Percentiles rank a stretch among this genome's conserved stretches.
phyloP scores from a whole-genome alignment of 2,113 vertebrate genomes.

The Leptobrachium ailaonicum region DNA sequence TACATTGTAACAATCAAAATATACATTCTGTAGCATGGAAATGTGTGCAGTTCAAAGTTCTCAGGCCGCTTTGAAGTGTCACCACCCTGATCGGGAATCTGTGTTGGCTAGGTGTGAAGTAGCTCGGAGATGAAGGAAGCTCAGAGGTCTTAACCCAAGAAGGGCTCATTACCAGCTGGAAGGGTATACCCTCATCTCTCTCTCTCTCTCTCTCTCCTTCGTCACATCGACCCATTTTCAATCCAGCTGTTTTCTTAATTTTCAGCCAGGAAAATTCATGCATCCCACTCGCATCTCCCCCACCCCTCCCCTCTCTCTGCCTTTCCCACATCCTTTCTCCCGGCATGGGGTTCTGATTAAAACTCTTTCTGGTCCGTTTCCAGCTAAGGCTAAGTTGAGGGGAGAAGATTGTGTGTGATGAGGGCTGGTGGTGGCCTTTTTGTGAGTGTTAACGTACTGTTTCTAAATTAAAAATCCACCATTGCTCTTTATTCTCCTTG shows the following conservation, averaged over 20 bases:
- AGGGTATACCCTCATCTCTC: background rate
- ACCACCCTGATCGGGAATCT: background rate
- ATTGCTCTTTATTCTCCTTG: too few species aligned
- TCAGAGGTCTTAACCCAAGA: background rate
- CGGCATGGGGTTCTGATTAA: conserved; percentile 44
- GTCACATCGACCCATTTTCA: background rate
- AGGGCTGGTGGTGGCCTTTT: background rate
- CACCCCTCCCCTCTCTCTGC: conserved; percentile 15
- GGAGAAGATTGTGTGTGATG: background rate
- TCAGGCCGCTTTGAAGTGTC: background rate
- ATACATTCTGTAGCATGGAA: too few species aligned
- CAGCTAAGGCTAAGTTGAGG: background rate
- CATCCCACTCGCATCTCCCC: conserved; percentile 9
- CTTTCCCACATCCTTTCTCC: conserved; percentile 15
- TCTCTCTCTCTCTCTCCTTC: background rate
- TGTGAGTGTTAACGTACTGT: background rate
- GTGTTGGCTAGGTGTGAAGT: background rate
- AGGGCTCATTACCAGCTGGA: background rate
- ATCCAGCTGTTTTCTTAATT: conserved; percentile 44
- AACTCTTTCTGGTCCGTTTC: conserved; percentile 13
- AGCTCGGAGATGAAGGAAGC: background rate
- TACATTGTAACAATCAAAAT: too few species aligned
- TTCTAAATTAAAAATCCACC: background rate
- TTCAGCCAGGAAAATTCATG: conserved; percentile 31
- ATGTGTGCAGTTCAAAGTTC: background rate